phyloP scores from a whole-genome alignment of 1,140 invertebrate genomes.

The Bombus difficillimus region DNA sequence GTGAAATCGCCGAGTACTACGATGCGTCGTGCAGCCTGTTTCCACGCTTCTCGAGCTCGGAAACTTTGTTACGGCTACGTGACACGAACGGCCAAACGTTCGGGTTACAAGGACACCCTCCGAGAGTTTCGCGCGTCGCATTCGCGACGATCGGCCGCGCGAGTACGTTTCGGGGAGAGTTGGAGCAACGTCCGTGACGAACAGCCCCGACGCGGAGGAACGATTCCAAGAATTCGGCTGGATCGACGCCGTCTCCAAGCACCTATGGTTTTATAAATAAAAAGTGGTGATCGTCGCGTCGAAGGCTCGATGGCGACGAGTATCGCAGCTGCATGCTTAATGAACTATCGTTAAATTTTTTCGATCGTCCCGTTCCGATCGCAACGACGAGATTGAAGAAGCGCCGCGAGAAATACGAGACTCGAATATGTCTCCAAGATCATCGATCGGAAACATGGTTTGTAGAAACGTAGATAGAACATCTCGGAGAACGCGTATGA shows the following conservation, averaged over 20 bases:
- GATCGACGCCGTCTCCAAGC: neutral
- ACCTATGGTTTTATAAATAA: neutral
- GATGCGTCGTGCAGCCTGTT: conserved; percentile 36
- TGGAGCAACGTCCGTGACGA: neutral
- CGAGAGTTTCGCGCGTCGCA: neutral
- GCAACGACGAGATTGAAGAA: neutral
- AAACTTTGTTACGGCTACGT: conserved; percentile 44
- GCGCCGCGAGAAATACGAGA: neutral
- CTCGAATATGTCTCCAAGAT: neutral
- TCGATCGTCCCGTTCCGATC: neutral
- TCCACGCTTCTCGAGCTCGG: conserved; percentile 32
- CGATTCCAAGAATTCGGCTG: neutral
- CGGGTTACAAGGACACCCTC: conserved; percentile 13
- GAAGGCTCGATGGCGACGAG: neutral
- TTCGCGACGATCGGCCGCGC: neutral
- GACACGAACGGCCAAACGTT: conserved; percentile 26
- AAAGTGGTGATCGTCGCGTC: neutral
- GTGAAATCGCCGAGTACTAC: conserved; percentile 44
- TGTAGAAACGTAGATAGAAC: neutral
- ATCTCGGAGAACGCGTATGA: conserved; percentile 5
- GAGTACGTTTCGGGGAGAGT: neutral
- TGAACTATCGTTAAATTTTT: neutral
- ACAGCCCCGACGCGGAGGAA: neutral
- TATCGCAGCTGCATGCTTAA: neutral
- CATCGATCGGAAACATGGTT: neutral